phyloP scores from a whole-genome alignment of 37 sponge, comb jelly and placozoan genomes.

The Halisarca cf. caerulea region DNA sequence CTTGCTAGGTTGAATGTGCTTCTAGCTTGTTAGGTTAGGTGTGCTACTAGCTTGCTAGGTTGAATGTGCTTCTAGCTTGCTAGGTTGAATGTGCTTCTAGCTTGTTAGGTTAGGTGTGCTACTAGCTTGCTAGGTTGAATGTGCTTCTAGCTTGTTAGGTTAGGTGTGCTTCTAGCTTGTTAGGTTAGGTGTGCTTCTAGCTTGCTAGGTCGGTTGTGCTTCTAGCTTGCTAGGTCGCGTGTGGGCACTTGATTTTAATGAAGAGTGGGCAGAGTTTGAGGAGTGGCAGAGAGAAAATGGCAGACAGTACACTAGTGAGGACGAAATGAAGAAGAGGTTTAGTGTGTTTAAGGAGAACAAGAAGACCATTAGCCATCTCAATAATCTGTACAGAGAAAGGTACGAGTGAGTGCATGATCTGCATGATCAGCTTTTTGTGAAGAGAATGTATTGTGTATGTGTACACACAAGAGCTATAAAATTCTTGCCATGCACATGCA shows the following conservation, averaged over 20 bases:
- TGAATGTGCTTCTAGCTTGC: too few relatives aligned
- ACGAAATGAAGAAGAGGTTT: constrained; percentile 9
- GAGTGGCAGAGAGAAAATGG: constrained; percentile 36
- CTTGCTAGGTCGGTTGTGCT: too few relatives aligned
- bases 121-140: too few relatives aligned
- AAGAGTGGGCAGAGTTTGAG: constrained; percentile 16
- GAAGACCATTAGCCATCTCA: constrained; percentile 31
- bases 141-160: too few relatives aligned
- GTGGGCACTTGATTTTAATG: neutral
- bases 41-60: too few relatives aligned
- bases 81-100: too few relatives aligned
- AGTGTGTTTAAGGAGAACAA: constrained; percentile 24
- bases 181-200: too few relatives aligned
- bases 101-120: too few relatives aligned
- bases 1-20: too few relatives aligned
- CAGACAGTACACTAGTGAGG: constrained; percentile 23
- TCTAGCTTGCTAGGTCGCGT: too few relatives aligned
- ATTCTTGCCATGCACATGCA: neutral
- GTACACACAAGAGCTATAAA: neutral
- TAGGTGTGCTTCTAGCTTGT: too few relatives aligned
- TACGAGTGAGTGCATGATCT: neutral
- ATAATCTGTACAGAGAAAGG: constrained; percentile 40
- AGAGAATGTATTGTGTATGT: neutral
- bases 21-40: too few relatives aligned
- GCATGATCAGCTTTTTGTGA: neutral